These are phyloP conservation scores for Bettongia penicillata DNA, from an alignment of 2,113 vertebrate species.

Conservation along the genomic window DNA sequence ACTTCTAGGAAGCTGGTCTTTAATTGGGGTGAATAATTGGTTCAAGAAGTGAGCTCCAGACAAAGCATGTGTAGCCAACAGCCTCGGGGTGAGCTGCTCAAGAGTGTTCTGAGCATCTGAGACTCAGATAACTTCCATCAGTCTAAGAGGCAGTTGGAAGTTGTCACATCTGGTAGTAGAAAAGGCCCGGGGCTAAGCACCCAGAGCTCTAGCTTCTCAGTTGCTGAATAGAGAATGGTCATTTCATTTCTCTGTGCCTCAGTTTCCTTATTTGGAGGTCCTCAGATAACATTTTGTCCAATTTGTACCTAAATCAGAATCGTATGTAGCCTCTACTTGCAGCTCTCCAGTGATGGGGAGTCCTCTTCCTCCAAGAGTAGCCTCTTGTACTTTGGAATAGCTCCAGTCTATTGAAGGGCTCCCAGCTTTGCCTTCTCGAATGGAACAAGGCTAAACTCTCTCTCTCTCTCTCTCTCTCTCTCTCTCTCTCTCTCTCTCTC, in stretches of 20 bases:
- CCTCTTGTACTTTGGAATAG: background rate
- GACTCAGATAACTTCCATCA: background rate
- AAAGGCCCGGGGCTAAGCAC: background rate
- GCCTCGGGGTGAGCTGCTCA: background rate
- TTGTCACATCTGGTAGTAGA: constrained; percentile 4
- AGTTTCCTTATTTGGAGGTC: background rate
- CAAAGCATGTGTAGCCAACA: constrained; percentile 21
- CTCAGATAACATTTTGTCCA: background rate
- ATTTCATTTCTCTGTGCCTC: background rate
- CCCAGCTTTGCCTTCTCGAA: background rate
- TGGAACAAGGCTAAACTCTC: no score
- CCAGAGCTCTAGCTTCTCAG: background rate
- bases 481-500: background rate
- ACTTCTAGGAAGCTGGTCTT: constrained; percentile 24
- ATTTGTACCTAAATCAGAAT: no score
- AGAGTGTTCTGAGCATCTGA: constrained; percentile 12
- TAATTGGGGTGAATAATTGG: constrained; percentile 30
- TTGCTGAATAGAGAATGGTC: background rate
- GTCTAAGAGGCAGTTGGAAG: constrained; percentile 29
- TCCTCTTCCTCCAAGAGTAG: background rate
- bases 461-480: background rate
- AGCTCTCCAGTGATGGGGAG: background rate
- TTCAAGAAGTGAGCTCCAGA: constrained; percentile 29
- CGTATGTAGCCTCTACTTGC: background rate
- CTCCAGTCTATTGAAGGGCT: background rate